Evolutionary conservation across 2,113 vertebrate species (phyloP).

Genomic region (Brachypodius melanocephalos): DNA sequence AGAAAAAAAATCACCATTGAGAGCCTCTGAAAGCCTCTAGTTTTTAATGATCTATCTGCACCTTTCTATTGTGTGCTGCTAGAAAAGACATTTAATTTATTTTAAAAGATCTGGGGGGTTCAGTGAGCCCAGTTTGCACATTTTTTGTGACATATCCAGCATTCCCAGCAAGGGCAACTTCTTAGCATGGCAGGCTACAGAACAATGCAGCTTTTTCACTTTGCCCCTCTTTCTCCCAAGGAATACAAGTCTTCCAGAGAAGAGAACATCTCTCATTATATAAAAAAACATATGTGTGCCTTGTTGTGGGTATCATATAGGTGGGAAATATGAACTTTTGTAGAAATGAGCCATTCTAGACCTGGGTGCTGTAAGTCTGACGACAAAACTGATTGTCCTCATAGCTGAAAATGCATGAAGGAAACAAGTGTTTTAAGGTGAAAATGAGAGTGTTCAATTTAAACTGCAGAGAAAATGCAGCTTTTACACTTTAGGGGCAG

Average conservation of each 20-base stretch:
- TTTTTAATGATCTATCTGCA: slow-evolving; percentile 61
- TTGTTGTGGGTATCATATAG: slow-evolving; percentile 6
- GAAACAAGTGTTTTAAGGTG: neutral
- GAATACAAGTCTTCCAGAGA: slow-evolving; percentile 9
- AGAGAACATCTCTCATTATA: slow-evolving; percentile 33
- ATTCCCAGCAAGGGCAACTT: slow-evolving; percentile 19
- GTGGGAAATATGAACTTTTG: neutral
- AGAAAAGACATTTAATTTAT: slow-evolving; percentile 48
- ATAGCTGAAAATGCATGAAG: neutral
- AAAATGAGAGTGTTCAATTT: neutral
- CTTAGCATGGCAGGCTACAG: slow-evolving; percentile 28
- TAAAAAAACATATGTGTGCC: neutral
- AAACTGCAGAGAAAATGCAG: neutral
- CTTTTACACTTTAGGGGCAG: slow-evolving; percentile 11
- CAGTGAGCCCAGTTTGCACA: slow-evolving; percentile 5
- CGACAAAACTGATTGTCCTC: neutral
- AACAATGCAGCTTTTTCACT: slow-evolving; percentile 32
- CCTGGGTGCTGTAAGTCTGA: neutral
- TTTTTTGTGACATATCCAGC: slow-evolving; percentile 17
- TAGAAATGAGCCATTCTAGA: neutral
- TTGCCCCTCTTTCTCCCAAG: slow-evolving; percentile 14
- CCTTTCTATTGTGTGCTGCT: slow-evolving; percentile 48
- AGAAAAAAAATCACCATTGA: slow-evolving; percentile 34
- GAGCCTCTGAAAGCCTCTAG: slow-evolving; percentile 27
- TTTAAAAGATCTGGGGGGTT: slow-evolving; percentile 52